Conservation (phyloP, 2,888 invertebrate species). For the Orthosia gothica region DNA sequence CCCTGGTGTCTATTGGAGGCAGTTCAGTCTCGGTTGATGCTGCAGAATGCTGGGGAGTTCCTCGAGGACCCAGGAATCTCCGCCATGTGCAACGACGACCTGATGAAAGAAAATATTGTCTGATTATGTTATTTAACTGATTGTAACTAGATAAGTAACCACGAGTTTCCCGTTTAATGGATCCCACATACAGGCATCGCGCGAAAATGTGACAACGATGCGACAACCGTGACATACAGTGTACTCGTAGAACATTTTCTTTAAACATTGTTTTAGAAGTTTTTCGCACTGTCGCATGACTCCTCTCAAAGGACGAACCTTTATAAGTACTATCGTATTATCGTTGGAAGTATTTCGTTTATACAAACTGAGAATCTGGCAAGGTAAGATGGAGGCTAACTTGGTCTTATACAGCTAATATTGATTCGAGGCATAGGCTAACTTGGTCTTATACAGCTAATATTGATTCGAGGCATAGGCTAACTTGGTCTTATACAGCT, state of each 20-base stretch:
- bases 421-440: neutral
- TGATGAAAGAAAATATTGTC: slow-evolving; percentile 66
- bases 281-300: too few species aligned
- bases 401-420: neutral
- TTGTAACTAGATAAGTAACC: too few species aligned
- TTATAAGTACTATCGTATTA: too few species aligned
- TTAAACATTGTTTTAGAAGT: too few species aligned
- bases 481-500: too few species aligned
- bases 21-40: slow-evolving; percentile 96
- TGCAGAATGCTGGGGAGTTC: slow-evolving; percentile 94
- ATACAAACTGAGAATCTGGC: neutral
- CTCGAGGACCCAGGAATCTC: slow-evolving; percentile 91
- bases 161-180: too few species aligned
- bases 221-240: too few species aligned
- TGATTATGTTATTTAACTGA: neutral
- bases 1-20: slow-evolving; percentile 96
- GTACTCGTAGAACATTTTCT: too few species aligned
- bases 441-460: too few species aligned
- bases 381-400: neutral
- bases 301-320: too few species aligned
- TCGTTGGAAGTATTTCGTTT: neutral
- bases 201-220: too few species aligned
- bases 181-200: too few species aligned
- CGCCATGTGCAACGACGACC: slow-evolving; percentile 96
- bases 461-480: neutral